Conservation (phyloP, 2,888 invertebrate species). For the Carabus problematicus region DNA sequence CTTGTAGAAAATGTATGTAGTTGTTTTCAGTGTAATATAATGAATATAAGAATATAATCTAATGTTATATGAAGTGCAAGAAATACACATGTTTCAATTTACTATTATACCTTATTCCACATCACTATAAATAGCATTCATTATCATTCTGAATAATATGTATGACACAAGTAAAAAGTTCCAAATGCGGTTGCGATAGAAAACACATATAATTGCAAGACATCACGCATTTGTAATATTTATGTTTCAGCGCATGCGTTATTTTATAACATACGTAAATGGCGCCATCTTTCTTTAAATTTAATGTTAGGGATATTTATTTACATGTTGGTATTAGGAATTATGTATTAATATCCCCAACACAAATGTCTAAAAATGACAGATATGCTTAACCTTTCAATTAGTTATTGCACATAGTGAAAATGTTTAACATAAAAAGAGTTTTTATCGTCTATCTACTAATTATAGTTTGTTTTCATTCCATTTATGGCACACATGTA, state of each 20-base stretch:
- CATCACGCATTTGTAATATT: no score
- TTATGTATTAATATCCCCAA: no score
- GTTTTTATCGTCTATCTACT: slow-evolving; percentile 47
- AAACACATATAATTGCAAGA: no score
- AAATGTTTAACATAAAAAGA: slow-evolving; percentile 43
- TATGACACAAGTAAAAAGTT: no score
- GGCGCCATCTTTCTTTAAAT: no score
- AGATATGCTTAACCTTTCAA: slow-evolving; percentile 42
- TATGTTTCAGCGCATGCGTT: no score
- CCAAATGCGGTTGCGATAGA: no score
- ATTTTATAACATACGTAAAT: no score
- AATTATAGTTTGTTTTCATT: slow-evolving; percentile 47
- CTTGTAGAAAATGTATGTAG: slow-evolving; percentile 57
- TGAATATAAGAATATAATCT: slow-evolving; percentile 56
- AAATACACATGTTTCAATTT: no score
- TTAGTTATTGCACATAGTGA: slow-evolving; percentile 32
- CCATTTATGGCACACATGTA: slow-evolving; percentile 61
- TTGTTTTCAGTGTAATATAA: slow-evolving; percentile 58
- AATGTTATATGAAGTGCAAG: slow-evolving; percentile 53
- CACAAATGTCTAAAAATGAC: slow-evolving; percentile 39
- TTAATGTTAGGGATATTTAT: no score
- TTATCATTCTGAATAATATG: no score
- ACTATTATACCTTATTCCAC: background rate
- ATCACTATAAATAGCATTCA: background rate
- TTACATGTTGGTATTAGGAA: no score